Evolutionary conservation across 35 echinoderm and acorn worm species (phyloP).

Genomic region (Heliocidaris tuberculata): DNA sequence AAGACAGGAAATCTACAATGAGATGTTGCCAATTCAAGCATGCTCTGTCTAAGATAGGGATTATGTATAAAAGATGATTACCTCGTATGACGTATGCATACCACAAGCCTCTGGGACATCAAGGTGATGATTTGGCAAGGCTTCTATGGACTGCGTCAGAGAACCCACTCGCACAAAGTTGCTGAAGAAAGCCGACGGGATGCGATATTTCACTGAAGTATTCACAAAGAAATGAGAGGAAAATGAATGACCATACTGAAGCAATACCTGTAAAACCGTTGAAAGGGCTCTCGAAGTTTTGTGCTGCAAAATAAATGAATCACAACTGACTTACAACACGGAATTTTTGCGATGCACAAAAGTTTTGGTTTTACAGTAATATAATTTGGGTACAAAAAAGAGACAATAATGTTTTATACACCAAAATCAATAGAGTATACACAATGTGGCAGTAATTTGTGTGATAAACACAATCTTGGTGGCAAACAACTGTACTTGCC

Average conservation of each 20-base stretch:
- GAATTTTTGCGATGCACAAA: no score
- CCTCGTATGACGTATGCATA: conserved; percentile 89
- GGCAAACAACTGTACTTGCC: no score
- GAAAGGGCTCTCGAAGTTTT: no score
- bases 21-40: background rate
- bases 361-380: no score
- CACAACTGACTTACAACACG: no score
- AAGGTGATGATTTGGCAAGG: conserved; percentile 70
- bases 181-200: conserved; percentile 87
- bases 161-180: conserved; percentile 66
- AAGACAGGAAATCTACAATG: background rate
- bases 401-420: no score
- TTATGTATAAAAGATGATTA: conserved; percentile 20
- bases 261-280: no score
- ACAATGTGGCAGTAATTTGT: no score
- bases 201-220: conserved; percentile 75
- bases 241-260: background rate
- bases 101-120: conserved; percentile 94
- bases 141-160: conserved; percentile 76
- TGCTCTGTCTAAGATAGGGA: background rate
- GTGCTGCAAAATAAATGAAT: no score
- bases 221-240: background rate
- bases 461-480: no score
- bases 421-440: no score
- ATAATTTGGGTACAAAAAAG: no score